Evolutionary conservation across 2,113 vertebrate species (phyloP).

Genomic region (Sinocyclocheilus maitianheensis): DNA sequence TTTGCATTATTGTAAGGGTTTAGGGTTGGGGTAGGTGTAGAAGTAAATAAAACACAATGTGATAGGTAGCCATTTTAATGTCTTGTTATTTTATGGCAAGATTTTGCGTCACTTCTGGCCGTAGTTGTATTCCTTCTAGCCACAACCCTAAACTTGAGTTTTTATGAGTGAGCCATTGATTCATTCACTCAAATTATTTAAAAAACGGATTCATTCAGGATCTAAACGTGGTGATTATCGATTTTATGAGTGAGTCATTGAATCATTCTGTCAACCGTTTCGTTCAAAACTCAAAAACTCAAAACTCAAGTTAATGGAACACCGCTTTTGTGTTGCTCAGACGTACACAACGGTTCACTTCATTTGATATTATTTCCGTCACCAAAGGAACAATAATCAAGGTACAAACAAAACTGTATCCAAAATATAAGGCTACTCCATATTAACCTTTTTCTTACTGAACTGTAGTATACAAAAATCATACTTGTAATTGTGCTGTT

Average conservation of each 20-base stretch:
- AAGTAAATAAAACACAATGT: too few relatives aligned
- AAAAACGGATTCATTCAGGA: not conserved
- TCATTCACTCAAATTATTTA: not conserved
- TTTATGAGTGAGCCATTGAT: not conserved
- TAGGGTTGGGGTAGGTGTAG: too few relatives aligned
- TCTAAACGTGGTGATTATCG: not conserved
- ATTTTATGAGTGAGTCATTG: not conserved
- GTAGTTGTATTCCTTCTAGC: too few relatives aligned
- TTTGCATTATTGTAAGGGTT: too few relatives aligned
- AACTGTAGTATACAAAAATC: not conserved
- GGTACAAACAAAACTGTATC: not conserved
- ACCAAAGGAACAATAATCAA: not conserved
- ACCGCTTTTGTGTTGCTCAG: too few relatives aligned
- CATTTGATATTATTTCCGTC: not conserved
- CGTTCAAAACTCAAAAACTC: not conserved
- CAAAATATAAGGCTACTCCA: too few relatives aligned
- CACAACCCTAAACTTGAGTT: too few relatives aligned
- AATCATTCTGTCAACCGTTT: not conserved
- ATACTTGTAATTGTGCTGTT: not conserved
- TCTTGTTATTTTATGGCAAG: too few relatives aligned
- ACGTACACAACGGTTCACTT: not conserved
- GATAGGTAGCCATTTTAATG: too few relatives aligned
- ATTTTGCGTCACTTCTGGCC: too few relatives aligned
- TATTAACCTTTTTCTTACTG: too few relatives aligned
- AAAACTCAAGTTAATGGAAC: not conserved